Conservation (phyloP, 2,888 invertebrate species). For the Philereme transversata region DNA sequence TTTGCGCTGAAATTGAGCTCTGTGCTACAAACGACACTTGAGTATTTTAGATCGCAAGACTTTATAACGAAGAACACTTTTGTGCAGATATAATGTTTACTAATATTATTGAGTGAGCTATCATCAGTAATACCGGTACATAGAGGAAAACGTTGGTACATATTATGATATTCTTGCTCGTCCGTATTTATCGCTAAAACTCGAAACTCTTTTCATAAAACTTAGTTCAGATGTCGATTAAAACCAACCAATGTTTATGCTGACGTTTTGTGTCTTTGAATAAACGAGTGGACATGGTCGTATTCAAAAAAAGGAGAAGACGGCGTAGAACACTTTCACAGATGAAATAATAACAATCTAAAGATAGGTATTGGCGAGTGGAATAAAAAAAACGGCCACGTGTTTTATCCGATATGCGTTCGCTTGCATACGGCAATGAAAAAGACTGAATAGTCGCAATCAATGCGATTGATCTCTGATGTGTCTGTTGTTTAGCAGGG, state of each 20-base stretch:
- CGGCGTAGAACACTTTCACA: background rate
- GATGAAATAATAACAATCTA: conserved; percentile 10
- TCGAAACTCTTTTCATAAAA: too few species aligned
- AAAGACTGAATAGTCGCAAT: conserved; percentile 42
- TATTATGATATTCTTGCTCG: too few species aligned
- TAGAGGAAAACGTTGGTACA: too few species aligned
- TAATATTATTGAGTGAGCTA: too few species aligned
- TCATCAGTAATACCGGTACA: too few species aligned
- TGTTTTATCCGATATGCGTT: conserved; percentile 28
- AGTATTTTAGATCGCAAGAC: conserved; percentile 12
- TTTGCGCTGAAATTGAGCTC: conserved; percentile 51
- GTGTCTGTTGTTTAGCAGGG: conserved; percentile 34
- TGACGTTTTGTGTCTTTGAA: too few species aligned
- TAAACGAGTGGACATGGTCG: too few species aligned
- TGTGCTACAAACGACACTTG: conserved; percentile 28
- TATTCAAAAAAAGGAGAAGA: too few species aligned
- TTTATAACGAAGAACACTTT: conserved; percentile 6
- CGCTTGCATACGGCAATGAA: conserved; percentile 35
- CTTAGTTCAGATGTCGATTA: too few species aligned
- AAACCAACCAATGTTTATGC: too few species aligned
- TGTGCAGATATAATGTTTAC: background rate
- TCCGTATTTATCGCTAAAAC: too few species aligned
- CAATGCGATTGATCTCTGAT: conserved; percentile 42
- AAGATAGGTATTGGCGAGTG: conserved; percentile 18
- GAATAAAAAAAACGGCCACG: conserved; percentile 25